A percentile compares a stretch with the other conserved stretches of the same genome.
Evolutionary conservation across 2,797 vertebrate genomes (phyloP).

Genomic region (Corythornis leucogaster): DNA sequence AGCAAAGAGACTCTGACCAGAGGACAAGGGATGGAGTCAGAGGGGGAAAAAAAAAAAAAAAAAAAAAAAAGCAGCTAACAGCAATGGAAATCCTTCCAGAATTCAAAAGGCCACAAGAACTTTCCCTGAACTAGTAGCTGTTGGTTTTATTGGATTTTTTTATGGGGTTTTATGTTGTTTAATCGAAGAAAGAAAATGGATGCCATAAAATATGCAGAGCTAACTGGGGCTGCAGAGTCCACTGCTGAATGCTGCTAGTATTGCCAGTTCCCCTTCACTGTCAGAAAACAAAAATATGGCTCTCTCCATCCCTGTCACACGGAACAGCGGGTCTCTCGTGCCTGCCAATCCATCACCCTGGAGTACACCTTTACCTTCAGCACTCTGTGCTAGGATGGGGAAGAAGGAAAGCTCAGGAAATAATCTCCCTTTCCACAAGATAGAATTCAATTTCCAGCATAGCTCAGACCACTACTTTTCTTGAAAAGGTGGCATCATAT

Average conservation of each 20-base stretch:
- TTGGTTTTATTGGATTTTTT: conserved; percentile 69
- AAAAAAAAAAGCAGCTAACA: not conserved
- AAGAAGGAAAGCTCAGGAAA: conserved; percentile 60
- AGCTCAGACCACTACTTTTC: conserved; percentile 42
- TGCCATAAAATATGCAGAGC: conserved; percentile 59
- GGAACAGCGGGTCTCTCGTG: not conserved
- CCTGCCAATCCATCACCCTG: conserved; percentile 47
- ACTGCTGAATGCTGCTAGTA: conserved; percentile 43
- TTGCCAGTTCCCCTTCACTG: conserved; percentile 58
- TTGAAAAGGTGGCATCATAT: conserved; percentile 41
- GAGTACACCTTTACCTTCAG: conserved; percentile 65
- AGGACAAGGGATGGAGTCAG: not conserved
- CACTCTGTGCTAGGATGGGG: not conserved
- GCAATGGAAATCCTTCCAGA: conserved; percentile 5
- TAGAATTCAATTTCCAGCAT: conserved; percentile 60
- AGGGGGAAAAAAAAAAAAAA: not conserved
- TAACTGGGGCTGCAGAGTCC: conserved; percentile 53
- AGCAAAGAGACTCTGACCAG: not conserved
- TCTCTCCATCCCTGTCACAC: conserved; percentile 59
- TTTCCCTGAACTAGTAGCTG: conserved; percentile 39
- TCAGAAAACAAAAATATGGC: conserved; percentile 61
- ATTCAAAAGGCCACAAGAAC: conserved; percentile 49
- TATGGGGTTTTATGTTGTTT: conserved; percentile 62
- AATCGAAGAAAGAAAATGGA: conserved; percentile 69
- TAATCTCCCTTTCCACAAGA: conserved; percentile 62